phyloP scores from a whole-genome alignment of 2,888 invertebrate genomes.

The Ptychoptera contaminata region DNA sequence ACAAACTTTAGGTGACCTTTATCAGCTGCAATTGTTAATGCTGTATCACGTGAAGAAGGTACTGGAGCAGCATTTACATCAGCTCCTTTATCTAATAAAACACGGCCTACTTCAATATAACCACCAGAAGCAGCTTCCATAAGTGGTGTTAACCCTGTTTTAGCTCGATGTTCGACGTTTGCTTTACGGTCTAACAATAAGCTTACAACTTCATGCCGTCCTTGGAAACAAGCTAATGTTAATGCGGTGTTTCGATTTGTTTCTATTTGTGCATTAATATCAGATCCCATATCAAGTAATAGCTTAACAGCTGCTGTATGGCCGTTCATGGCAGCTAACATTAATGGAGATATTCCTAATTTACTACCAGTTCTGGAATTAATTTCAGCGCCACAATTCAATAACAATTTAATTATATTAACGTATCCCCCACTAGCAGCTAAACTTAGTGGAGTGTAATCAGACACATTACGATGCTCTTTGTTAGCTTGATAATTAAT shows the following conservation, averaged over 20 bases:
- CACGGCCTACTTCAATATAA: constrained; percentile 94
- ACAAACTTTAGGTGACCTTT: constrained; percentile 95
- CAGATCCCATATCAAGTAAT: constrained; percentile 92
- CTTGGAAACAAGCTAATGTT: constrained; percentile 97
- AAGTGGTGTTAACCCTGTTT: constrained; percentile 94
- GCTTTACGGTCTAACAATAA: constrained; percentile 90
- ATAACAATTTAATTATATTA: constrained; percentile 87
- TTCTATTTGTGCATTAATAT: constrained; percentile 99
- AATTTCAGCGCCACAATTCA: constrained; percentile 93
- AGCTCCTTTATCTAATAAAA: constrained; percentile 89
- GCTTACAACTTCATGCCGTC: constrained; percentile 95
- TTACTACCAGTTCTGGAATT: constrained; percentile 96
- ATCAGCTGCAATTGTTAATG: constrained; percentile 98
- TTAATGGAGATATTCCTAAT: constrained; percentile 94
- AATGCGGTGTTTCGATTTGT: constrained; percentile 97
- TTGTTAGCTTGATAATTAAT: constrained; percentile 85
- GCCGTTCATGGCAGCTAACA: constrained; percentile 99
- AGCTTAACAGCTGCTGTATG: constrained; percentile 88
- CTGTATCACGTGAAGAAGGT: constrained; percentile 94
- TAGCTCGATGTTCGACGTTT: constrained; percentile 97
- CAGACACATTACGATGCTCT: constrained; percentile 96
- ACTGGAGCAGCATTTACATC: constrained; percentile 98
- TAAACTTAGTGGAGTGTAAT: constrained; percentile 96
- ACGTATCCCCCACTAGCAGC: constrained; percentile 98
- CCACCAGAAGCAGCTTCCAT: constrained; percentile 99